Base-by-base conservation (phyloP, 2,888 invertebrate species). In the Kuschelorhynchus macadamiae region DNA sequence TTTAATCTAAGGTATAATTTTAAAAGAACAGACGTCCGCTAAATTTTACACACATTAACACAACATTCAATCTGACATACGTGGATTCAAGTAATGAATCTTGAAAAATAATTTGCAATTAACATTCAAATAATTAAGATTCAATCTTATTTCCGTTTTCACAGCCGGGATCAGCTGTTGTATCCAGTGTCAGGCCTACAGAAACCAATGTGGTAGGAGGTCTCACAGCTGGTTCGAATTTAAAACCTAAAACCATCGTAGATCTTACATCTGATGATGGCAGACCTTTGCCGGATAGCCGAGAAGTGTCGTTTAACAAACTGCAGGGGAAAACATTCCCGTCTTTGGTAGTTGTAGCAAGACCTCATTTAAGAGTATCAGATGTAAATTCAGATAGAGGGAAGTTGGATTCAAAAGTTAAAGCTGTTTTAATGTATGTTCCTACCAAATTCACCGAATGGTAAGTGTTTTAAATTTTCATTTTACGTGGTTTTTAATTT, bases 371-470 rank as follows among this genome's bases (percentile, higher is more conserved):
- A 0, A 88, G 90, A 60, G 87, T 89, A 0, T 92, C 92, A 79
- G 92, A 92, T 70, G 79, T 85, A 0, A 82, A 86, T 39, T 84
- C 86, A 0, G 91, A 91, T 76, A 86, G 91, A 11, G 85, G 87
- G 0, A 84, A 87, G 17, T 82, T 92, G 2, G 95, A 95, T 84
- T 88, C 90, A 36, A 92, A 92, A 81, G 94, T 95, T 0, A 95
- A 95, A 82, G 87, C 90, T 0, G 92, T 94, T 2, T 84, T 95
- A 11, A 92, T 94, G 88, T 89, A 91, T 78, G 90, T 91, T 0
- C 91, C 94, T 0, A 91, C 93, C 72, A 93, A 93, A 83, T 94
- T 95, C 79, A 93, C 94, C 0, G 95, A 95, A 84, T 95, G 95
- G 94, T 83, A 76, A 74, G 76, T 73, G 17, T 25, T 56, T 30